Evolutionary conservation across 2,797 vertebrate species (phyloP), one percentile per base, ranked within the genome.

Genomic region (Molossus alvarezi): DNA sequence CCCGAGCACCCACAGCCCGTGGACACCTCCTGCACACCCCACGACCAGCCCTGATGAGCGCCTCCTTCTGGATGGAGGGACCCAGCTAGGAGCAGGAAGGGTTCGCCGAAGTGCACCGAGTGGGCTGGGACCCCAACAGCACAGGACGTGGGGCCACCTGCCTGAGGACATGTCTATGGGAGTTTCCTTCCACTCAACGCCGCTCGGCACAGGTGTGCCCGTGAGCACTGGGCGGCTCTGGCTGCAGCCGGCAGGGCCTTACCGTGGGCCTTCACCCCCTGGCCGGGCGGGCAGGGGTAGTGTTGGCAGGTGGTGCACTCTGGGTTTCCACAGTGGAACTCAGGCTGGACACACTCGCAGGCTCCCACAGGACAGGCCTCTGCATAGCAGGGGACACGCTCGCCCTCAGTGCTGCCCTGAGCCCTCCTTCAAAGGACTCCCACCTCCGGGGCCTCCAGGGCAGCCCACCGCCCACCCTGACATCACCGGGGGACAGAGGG

Each of bases 311-410:
- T 80, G 5, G 3, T 8, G 62, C 97, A 98, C 27, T 86, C 37
- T 0, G 94, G 95, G 23, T 96, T 88, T 27, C 21, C 77, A 0
- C 97, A 98, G 93, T 97, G 94, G 87, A 53, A 94, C 64, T 93
- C 95, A 0, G 96, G 88, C 55, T 23, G 71, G 18, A 90, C 23
- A 20, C 97, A 98, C 0, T 1, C 11, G 20, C 97, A 98, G 65
- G 25, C 41, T 10, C 0, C 9, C 67, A 77, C 25, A 0, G 93
- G 17, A 21, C 90, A 94, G 69, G 2, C 2, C n/a, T 45, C 12
- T 0, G 3, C 97, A 95, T 76, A 41, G 48, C 2, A 17, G 58
- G 48, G 9, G 45, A 75, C 27, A 60, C 21, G 33, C 9, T 45
- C 9, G 33, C 29, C 79, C 69, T 95, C 55, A 91, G 75, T 48